Percentiles rank a stretch among this genome's conserved stretches.
These are phyloP conservation scores for Leucozona laternaria DNA, from an alignment of 2,888 invertebrate species.

Conservation along the genomic window DNA sequence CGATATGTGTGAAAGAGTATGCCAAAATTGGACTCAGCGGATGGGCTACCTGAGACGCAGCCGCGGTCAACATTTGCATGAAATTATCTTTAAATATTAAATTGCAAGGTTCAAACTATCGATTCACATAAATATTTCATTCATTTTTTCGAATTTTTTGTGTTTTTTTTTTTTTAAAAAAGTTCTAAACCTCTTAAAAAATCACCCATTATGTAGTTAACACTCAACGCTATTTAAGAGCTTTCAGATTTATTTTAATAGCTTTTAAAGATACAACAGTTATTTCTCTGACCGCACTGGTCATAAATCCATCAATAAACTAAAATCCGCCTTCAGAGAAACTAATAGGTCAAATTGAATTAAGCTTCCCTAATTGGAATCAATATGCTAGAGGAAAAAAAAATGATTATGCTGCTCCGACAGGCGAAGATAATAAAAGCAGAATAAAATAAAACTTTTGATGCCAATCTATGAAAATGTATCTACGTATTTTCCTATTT, in stretches of 20 bases:
- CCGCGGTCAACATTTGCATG: no score
- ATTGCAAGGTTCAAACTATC: no score
- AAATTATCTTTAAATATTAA: no score
- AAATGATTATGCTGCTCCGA: slow-evolving; percentile 1
- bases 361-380: slow-evolving; percentile 52
- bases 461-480: slow-evolving; percentile 34
- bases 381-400: slow-evolving; percentile 22
- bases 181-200: no score
- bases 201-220: no score
- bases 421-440: slow-evolving; percentile 5
- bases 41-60: no score
- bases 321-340: slow-evolving; percentile 13
- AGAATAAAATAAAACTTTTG: neutral
- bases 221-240: neutral
- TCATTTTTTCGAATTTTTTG: no score
- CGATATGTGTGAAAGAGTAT: no score
- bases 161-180: no score
- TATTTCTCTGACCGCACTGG: neutral
- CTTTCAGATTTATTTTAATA: neutral
- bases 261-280: neutral
- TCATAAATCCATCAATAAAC: neutral
- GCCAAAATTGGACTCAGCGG: no score
- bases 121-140: no score
- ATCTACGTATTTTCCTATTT: neutral
- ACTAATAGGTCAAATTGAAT: slow-evolving; percentile 23